Conservation (phyloP, 2,888 invertebrate genomes). For the Lottia scabra region DNA sequence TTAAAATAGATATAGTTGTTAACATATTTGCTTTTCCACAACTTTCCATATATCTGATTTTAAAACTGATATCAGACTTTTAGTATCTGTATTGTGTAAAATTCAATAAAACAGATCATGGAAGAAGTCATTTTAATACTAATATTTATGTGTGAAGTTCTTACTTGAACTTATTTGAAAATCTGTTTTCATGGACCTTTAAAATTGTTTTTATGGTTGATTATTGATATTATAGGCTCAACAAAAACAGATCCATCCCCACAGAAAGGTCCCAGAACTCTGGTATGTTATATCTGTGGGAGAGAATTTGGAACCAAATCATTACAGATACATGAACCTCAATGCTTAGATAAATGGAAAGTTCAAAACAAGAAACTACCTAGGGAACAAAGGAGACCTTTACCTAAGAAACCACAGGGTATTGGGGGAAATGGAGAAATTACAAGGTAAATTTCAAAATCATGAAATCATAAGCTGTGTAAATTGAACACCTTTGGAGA, state of each 20-base stretch:
- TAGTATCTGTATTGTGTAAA: no score
- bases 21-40: not conserved
- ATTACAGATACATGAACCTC: slow-evolving; percentile 77
- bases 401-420: slow-evolving; percentile 73
- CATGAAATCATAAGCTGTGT: no score
- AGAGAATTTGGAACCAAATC: slow-evolving; percentile 76
- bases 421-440: slow-evolving; percentile 27
- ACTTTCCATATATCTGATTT: not conserved
- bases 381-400: slow-evolving; percentile 71
- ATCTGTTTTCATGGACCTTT: no score
- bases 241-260: slow-evolving; percentile 8
- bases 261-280: slow-evolving; percentile 55
- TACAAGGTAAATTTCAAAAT: slow-evolving; percentile 23
- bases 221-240: no score
- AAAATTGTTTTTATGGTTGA: no score
- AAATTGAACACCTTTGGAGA: not conserved
- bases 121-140: no score
- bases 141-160: no score
- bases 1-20: no score
- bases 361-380: slow-evolving; percentile 74
- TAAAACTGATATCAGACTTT: not conserved
- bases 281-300: slow-evolving; percentile 76
- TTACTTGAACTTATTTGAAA: no score
- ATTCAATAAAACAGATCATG: no score
- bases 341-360: slow-evolving; percentile 77